These are phyloP conservation scores for Phocides pigmalion DNA, from an alignment of 1,140 invertebrate genomes.

Conservation along the genomic window DNA sequence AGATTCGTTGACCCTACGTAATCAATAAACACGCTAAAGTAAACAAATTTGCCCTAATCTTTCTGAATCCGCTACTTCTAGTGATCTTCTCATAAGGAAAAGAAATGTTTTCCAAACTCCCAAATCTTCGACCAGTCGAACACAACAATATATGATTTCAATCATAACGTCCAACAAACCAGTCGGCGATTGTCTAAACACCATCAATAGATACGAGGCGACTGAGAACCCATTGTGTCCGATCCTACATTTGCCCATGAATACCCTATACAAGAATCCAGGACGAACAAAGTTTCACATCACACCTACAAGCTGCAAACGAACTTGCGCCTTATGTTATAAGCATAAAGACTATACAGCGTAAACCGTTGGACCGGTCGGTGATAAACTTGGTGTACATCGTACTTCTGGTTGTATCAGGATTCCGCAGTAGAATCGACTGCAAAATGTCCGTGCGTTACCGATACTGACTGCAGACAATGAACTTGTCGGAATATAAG, in stretches of 20 bases:
- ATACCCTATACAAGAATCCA: conserved; percentile 12
- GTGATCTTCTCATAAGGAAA: neutral
- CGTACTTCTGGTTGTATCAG: conserved; percentile 22
- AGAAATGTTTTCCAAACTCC: neutral
- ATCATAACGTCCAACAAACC: conserved; percentile 23
- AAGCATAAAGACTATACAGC: neutral
- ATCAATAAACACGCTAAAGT: too few species aligned
- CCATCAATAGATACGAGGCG: conserved; percentile 31
- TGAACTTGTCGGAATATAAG: conserved; percentile 9
- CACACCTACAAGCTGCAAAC: neutral
- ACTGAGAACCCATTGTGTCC: conserved; percentile 28
- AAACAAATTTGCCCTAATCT: too few species aligned
- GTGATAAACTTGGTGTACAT: neutral
- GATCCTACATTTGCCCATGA: conserved; percentile 33
- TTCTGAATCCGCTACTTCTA: too few species aligned
- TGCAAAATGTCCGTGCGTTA: conserved; percentile 26
- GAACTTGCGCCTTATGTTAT: neutral
- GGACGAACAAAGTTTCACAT: neutral
- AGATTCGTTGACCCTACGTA: too few species aligned
- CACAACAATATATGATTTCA: conserved; percentile 23
- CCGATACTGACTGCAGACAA: conserved; percentile 24
- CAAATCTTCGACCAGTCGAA: neutral
- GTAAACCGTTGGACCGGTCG: neutral
- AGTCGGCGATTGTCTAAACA: conserved; percentile 22
- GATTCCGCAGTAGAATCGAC: conserved; percentile 22